These are phyloP conservation scores for Petrocephalus sullivani DNA, from an alignment of 2,797 vertebrate species.

Conservation along the genomic window DNA sequence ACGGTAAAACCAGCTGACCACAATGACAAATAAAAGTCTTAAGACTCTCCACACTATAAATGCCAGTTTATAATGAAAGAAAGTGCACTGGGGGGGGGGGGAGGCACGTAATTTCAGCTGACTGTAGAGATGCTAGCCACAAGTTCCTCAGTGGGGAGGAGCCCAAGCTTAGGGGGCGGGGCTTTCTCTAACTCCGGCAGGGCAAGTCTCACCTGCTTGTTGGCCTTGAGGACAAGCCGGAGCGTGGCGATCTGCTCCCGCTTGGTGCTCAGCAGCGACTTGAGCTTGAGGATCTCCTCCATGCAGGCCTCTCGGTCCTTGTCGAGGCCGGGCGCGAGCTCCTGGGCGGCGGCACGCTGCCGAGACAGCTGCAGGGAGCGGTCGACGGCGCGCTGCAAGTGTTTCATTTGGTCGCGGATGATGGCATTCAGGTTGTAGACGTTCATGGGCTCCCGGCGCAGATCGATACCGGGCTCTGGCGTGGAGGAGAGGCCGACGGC, in stretches of 20 bases:
- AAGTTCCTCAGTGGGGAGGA: background rate
- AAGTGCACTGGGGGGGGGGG: too few species aligned
- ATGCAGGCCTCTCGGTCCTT: constrained; percentile 90
- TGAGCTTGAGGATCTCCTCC: constrained; percentile 94
- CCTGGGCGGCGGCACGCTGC: constrained; percentile 81
- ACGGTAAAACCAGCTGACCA: too few species aligned
- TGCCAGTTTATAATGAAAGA: too few species aligned
- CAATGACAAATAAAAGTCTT: too few species aligned
- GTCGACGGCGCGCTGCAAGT: constrained; percentile 91
- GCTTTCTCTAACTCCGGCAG: background rate
- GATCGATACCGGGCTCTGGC: constrained; percentile 73
- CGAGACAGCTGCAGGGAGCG: constrained; percentile 83
- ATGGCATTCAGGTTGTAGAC: constrained; percentile 96
- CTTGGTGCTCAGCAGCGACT: constrained; percentile 91
- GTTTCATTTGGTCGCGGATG: constrained; percentile 94
- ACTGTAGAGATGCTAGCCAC: too few species aligned
- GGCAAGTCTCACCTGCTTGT: constrained; percentile 79
- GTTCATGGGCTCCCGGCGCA: constrained; percentile 89
- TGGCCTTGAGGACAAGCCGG: constrained; percentile 88
- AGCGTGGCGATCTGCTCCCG: constrained; percentile 93
- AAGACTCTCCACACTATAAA: too few species aligned
- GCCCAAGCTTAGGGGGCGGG: background rate
- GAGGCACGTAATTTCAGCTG: too few species aligned
- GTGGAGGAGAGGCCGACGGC: constrained; percentile 73
- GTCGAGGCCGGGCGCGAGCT: constrained; percentile 81